Percentiles rank a stretch among this genome's conserved stretches.
Evolutionary conservation across 92 coral and sea anemone species (phyloP).

Genomic region (Epizoanthus stellaris): DNA sequence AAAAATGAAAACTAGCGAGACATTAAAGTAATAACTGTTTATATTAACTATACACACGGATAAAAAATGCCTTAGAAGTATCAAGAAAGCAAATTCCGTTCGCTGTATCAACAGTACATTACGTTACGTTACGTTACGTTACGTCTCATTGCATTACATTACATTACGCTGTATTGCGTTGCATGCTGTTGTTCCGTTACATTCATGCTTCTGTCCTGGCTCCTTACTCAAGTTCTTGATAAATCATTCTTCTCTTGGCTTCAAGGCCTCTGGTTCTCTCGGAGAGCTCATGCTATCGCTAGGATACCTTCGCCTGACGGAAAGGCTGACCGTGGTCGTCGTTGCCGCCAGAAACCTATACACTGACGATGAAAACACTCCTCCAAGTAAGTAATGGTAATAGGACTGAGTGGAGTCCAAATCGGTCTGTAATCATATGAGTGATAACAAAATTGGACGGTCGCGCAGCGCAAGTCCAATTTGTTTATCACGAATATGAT

Average conservation of each 20-base stretch:
- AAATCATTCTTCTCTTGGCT: not conserved
- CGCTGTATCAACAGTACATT: not conserved
- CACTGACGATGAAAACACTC: conserved; percentile 24
- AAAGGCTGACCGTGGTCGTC: conserved; percentile 86
- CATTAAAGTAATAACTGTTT: too few relatives aligned
- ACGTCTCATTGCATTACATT: not conserved
- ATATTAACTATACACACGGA: too few relatives aligned
- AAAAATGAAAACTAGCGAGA: too few relatives aligned
- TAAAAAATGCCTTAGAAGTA: too few relatives aligned
- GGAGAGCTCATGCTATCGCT: conserved; percentile 95
- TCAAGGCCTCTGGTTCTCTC: conserved; percentile 60
- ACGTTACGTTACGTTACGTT: too few relatives aligned
- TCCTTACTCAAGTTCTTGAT: too few relatives aligned
- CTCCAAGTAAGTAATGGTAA: conserved; percentile 46
- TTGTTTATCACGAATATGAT: too few relatives aligned
- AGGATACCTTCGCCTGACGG: conserved; percentile 94
- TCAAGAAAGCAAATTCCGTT: too few relatives aligned
- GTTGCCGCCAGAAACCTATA: conserved; percentile 77
- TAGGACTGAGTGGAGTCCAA: too few relatives aligned
- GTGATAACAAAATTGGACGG: too few relatives aligned
- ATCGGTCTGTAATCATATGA: too few relatives aligned
- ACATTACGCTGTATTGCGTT: not conserved
- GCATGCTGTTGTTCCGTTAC: not conserved
- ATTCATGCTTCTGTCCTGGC: not conserved
- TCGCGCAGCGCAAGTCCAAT: too few relatives aligned